Base-by-base conservation (phyloP, 2,888 invertebrate genomes). In the Ennomos erosarius region DNA sequence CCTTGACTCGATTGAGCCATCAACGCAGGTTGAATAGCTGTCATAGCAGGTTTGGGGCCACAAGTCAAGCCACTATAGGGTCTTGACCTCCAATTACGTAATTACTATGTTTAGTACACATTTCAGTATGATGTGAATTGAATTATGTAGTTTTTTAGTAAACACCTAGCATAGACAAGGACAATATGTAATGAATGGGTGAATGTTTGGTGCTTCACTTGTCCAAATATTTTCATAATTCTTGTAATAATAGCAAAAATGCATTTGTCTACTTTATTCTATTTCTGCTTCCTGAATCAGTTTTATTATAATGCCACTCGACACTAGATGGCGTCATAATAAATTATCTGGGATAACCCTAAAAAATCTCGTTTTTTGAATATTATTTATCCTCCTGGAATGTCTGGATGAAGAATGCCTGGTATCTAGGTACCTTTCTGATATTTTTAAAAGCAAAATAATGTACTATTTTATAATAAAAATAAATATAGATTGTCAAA, bases 1-100 rank as follows among this genome's bases (percentile, higher is more conserved):
- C 68, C 65, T 68, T 65, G 68, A 59, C 50, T 59, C 48, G 11
- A 46, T 68, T 64, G 67, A 54, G 64, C 40, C 65, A 64, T 65
- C 62, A 47, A 1, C 36, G 43, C 60, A 63, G 56, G 65, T 60
- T 47, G 59, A 50, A 62, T 60, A 62, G 59, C 42, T 53, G 50
- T 11, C 50, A 55, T 51, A 42, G 54, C 58, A 52, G 54, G 42
- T 42, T 62, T 52, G 51, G 55, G 63, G 65, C 62, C 59, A 65
- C 39, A 65, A 63, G 65, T 54, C 65, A 59, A 63, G 65, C 55
- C 63, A 59, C 37, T 43, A 45, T 12, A 39, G 61, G 64, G 64
- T 64, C 65, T 58, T 60, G 65, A 68, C 64, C 65, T 64, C 58
- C 10, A 58, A 40, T 64, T 60, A 65, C 48, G 62, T 60, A 56